Evolutionary conservation across 2,888 invertebrate species (phyloP), one percentile per base, ranked within the genome.

Genomic region (Ephialtes manifestator): DNA sequence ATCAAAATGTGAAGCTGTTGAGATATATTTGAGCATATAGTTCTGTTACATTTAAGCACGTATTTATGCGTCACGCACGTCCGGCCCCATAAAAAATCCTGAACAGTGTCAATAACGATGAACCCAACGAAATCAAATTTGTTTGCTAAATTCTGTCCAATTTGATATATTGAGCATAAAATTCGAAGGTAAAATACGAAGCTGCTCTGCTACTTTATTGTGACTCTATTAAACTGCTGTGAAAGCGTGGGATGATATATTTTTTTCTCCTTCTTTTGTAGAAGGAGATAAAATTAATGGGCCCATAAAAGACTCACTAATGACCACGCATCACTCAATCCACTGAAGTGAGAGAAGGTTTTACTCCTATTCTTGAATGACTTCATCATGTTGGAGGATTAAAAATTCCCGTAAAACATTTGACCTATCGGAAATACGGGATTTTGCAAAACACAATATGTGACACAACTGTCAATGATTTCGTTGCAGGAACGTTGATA

Each of bases 11-110:
- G 39, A 10, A 46, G 58, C 67, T 67, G 13, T 24, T 46, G 70
- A 20, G 67, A 53, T 20, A 39, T 13, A 24, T 39, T 43, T 35
- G 28, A 8, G 5, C 35, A 48, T 46, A 43, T 51, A 71, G 65
- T 35, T 11, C 18, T 24, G 35, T 68, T 74, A 43, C 74, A 68
- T 74, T 70, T 28, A 67, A 43, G 46, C 55, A 70, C 53, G 72
- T 79, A 74, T 83, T 83, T 83, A 74, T 78, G 74, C 78, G 68
- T 63, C 74, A 51, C 58, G 68, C 78, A 78, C 78, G 78, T 83
- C 74, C 65, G 46, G 43, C n/a, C 28, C 53, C 20, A 60, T 70
- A 74, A 74, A 74, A 68, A 60, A 74, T 48, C 48, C 78, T 67
- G 72, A 74, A 65, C 68, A 67, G 71, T 67, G 28, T 55, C 35